These are phyloP conservation scores for Crioceris asparagi DNA, from an alignment of 2,888 invertebrate species.

Conservation along the genomic window DNA sequence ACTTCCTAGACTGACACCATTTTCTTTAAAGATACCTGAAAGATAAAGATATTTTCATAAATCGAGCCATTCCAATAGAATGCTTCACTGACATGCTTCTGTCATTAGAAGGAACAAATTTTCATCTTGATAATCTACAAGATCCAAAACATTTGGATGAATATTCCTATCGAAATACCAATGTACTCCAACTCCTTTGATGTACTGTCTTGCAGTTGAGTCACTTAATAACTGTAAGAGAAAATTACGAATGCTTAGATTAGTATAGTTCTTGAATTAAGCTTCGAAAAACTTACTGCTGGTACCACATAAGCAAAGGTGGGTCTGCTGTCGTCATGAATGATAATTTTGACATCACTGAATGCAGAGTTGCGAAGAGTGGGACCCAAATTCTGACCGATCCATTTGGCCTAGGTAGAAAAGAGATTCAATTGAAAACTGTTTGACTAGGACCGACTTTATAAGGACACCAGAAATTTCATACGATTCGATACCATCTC, in stretches of 20 bases:
- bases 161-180: conserved; percentile 63
- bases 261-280: too few species aligned
- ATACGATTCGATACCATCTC: too few species aligned
- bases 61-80: too few species aligned
- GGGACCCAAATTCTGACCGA: conserved; percentile 64
- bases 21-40: too few species aligned
- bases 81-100: conserved; percentile 55
- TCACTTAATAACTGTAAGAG: too few species aligned
- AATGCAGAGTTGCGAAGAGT: conserved; percentile 48
- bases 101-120: conserved; percentile 61
- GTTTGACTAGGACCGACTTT: too few species aligned
- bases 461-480: too few species aligned
- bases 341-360: conserved; percentile 55
- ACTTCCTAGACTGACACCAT: too few species aligned
- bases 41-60: too few species aligned
- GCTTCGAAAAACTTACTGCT: conserved; percentile 9
- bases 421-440: too few species aligned
- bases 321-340: conserved; percentile 65
- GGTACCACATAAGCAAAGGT: conserved; percentile 42
- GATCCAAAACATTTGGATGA: conserved; percentile 44
- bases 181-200: conserved; percentile 67
- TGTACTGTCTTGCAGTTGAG: conserved; percentile 47
- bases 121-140: conserved; percentile 49
- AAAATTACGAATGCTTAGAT: too few species aligned
- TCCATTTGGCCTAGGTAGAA: conserved; percentile 62